A percentile compares a stretch with the other conserved stretches of the same genome.
Conservation (phyloP, 1,140 invertebrate species). For the Pantala flavescens region DNA sequence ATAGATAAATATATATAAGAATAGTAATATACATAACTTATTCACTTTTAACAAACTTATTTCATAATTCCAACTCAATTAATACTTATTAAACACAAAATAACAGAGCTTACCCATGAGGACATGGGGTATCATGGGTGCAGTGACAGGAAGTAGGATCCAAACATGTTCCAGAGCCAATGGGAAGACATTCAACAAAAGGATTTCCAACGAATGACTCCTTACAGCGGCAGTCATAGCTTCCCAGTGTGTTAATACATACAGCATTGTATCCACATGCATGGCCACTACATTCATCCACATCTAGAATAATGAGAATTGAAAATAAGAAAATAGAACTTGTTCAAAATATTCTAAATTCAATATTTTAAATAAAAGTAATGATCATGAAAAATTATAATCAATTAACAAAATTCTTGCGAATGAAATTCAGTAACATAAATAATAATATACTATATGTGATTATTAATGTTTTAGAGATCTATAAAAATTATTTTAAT, state of each 20-base stretch:
- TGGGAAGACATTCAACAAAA: conserved; percentile 60
- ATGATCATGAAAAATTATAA: conserved; percentile 6
- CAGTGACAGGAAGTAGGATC: conserved; percentile 59
- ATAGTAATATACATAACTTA: background rate
- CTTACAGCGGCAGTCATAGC: conserved; percentile 76
- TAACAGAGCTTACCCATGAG: conserved; percentile 41
- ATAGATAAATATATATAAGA: conserved; percentile 17
- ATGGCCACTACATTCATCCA: conserved; percentile 71
- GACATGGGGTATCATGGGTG: conserved; percentile 55
- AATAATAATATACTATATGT: conserved; percentile 12
- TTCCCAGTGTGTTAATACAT: conserved; percentile 78
- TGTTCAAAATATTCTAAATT: too few relatives aligned
- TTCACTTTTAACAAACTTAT: background rate
- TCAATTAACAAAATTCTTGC: background rate
- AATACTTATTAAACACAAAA: background rate
- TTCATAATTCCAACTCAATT: too few relatives aligned
- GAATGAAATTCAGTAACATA: background rate
- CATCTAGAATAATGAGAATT: conserved; percentile 38
- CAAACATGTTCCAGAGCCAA: conserved; percentile 53
- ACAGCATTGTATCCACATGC: conserved; percentile 76
- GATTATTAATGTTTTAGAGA: too few relatives aligned
- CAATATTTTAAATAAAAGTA: conserved; percentile 2
- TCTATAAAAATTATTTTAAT: too few relatives aligned
- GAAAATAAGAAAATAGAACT: background rate
- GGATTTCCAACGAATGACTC: conserved; percentile 75